These are phyloP conservation scores for Drosophila anomalipes DNA, from an alignment of 2,888 invertebrate genomes.

Conservation along the genomic window DNA sequence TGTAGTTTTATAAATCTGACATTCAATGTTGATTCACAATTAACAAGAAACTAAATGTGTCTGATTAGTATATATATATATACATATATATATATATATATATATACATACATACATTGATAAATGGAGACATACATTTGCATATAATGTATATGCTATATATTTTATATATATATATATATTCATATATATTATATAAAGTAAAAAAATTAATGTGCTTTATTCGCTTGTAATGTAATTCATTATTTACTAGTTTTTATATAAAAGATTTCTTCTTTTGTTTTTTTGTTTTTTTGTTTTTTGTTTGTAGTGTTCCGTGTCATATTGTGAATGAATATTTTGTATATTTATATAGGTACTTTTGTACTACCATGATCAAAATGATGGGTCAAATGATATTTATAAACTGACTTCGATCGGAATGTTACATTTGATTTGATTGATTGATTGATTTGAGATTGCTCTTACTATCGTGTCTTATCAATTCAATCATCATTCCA, in stretches of 20 bases:
- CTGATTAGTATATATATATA: too few species aligned
- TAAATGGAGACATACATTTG: conserved; percentile 37
- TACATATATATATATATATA: conserved; percentile 12
- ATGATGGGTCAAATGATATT: conserved; percentile 9
- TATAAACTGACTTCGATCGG: not conserved
- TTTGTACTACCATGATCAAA: conserved; percentile 49
- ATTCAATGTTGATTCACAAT: conserved; percentile 21
- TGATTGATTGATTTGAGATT: not conserved
- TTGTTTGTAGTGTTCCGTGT: conserved; percentile 32
- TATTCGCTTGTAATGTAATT: conserved; percentile 44
- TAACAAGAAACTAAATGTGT: conserved; percentile 35
- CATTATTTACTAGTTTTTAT: conserved; percentile 51
- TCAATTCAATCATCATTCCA: not conserved
- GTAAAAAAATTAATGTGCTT: conserved; percentile 57
- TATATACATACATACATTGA: conserved; percentile 15
- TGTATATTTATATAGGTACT: conserved; percentile 46
- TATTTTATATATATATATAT: conserved; percentile 32
- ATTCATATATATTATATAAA: conserved; percentile 55
- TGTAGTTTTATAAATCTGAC: conserved; percentile 27
- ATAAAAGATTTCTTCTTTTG: conserved; percentile 42
- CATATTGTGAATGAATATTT: conserved; percentile 44
- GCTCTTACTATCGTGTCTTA: not conserved
- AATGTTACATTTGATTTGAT: not conserved
- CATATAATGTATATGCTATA: conserved; percentile 16
- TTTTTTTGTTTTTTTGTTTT: conserved; percentile 4